Percentiles rank a stretch among this genome's conserved stretches.
Conservation (phyloP, 2,888 invertebrate species). For the Amiota mariae region DNA sequence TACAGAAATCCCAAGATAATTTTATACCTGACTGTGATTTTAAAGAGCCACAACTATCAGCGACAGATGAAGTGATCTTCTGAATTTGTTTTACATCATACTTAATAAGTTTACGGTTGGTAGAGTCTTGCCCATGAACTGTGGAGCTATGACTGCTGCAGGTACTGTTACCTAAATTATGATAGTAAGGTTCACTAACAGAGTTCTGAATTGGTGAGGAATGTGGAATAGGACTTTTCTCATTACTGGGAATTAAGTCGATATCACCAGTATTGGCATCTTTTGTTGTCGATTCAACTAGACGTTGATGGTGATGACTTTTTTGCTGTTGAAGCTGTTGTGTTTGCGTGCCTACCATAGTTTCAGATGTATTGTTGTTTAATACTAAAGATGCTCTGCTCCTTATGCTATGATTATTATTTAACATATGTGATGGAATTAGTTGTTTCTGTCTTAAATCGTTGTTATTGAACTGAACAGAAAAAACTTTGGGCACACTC, state of each 20-base stretch:
- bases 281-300: slow-evolving; percentile 28
- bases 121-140: slow-evolving; percentile 44
- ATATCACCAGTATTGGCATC: slow-evolving; percentile 42
- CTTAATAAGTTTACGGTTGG: slow-evolving; percentile 25
- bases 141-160: slow-evolving; percentile 33
- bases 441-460: background rate
- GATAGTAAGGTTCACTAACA: slow-evolving; percentile 33
- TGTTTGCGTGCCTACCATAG: slow-evolving; percentile 60
- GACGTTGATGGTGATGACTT: slow-evolving; percentile 4
- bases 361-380: slow-evolving; percentile 40
- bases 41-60: slow-evolving; percentile 42
- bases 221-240: slow-evolving; percentile 33
- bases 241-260: slow-evolving; percentile 29
- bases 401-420: slow-evolving; percentile 24
- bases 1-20: background rate
- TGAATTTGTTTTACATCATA: slow-evolving; percentile 31
- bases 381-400: slow-evolving; percentile 15
- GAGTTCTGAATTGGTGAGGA: slow-evolving; percentile 32
- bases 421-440: background rate
- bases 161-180: slow-evolving; percentile 32
- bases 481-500: background rate
- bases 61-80: slow-evolving; percentile 9
- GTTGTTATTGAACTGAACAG: slow-evolving; percentile 7
- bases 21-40: slow-evolving; percentile 47
- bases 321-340: slow-evolving; percentile 34